Percentiles rank a stretch among this genome's conserved stretches.
Conservation (phyloP, 1,140 invertebrate genomes). For the Lepidurus arcticus region DNA sequence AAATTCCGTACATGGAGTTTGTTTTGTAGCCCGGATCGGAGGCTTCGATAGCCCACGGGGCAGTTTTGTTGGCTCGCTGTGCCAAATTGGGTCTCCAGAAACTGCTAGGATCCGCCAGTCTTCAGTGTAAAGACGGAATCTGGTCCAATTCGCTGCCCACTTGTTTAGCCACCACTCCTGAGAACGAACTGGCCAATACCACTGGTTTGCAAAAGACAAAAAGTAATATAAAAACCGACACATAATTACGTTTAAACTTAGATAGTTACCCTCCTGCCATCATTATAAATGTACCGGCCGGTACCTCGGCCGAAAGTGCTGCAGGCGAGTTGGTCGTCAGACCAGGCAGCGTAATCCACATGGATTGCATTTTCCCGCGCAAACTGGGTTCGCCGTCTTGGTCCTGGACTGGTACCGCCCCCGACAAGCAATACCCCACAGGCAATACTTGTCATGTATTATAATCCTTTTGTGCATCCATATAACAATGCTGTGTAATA, state of each 20-base stretch:
- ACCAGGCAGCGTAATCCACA: slow-evolving; percentile 71
- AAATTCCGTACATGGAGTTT: not conserved
- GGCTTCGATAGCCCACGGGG: slow-evolving; percentile 42
- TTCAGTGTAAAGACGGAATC: slow-evolving; percentile 68
- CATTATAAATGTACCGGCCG: slow-evolving; percentile 66
- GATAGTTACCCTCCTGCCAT: slow-evolving; percentile 78
- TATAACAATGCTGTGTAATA: no score
- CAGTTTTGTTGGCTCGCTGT: slow-evolving; percentile 63
- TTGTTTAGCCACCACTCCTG: slow-evolving; percentile 69
- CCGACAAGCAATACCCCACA: slow-evolving; percentile 62
- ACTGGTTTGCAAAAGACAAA: slow-evolving; percentile 53
- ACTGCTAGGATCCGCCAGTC: slow-evolving; percentile 58
- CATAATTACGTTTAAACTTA: slow-evolving; percentile 42
- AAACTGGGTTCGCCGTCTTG: slow-evolving; percentile 72
- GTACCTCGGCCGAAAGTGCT: slow-evolving; percentile 70
- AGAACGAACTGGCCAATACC: slow-evolving; percentile 62
- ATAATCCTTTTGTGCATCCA: no score
- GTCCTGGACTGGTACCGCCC: slow-evolving; percentile 71
- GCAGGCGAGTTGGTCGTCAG: slow-evolving; percentile 70
- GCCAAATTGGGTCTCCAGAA: slow-evolving; percentile 74
- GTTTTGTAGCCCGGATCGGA: slow-evolving; percentile 25
- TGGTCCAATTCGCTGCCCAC: slow-evolving; percentile 67
- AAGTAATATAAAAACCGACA: not conserved
- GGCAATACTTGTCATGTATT: slow-evolving; percentile 48
- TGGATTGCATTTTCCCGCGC: slow-evolving; percentile 73